These are phyloP conservation scores for Pachyramphus minor DNA, from an alignment of 2,113 vertebrate genomes.

Conservation along the genomic window DNA sequence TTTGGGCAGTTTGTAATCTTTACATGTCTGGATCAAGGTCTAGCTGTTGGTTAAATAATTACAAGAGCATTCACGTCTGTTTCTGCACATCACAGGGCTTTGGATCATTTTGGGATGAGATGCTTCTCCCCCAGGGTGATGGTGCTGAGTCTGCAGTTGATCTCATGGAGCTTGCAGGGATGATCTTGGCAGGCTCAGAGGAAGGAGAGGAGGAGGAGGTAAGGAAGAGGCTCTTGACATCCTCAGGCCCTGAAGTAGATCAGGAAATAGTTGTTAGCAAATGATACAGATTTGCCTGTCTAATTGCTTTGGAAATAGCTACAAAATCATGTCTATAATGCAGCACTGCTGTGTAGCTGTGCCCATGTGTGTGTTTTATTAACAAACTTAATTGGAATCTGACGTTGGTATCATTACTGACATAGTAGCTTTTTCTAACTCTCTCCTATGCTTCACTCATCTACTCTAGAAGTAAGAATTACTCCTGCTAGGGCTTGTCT, in stretches of 20 bases:
- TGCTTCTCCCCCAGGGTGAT: rapidly evolving
- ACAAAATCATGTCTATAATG: rapidly evolving
- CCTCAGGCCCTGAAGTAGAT: background rate
- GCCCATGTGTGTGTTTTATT: rapidly evolving
- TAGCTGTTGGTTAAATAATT: background rate
- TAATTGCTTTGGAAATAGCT: background rate
- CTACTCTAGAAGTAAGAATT: no score
- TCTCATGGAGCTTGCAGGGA: background rate
- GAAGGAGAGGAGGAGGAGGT: background rate
- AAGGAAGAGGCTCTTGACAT: background rate
- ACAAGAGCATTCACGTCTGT: rapidly evolving
- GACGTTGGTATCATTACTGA: background rate
- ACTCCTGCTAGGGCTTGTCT: rapidly evolving
- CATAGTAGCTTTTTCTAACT: background rate
- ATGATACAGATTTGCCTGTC: background rate
- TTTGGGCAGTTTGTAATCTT: background rate
- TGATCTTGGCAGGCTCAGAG: background rate
- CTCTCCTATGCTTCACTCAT: background rate
- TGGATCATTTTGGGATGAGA: rapidly evolving
- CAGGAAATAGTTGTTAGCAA: background rate
- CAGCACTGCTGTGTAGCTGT: rapidly evolving
- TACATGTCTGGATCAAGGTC: rapidly evolving
- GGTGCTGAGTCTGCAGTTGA: rapidly evolving
- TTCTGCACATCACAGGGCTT: background rate
- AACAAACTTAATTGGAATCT: background rate